Evolutionary conservation across 2,113 vertebrate species (phyloP).

Genomic region (Morone chrysops): DNA sequence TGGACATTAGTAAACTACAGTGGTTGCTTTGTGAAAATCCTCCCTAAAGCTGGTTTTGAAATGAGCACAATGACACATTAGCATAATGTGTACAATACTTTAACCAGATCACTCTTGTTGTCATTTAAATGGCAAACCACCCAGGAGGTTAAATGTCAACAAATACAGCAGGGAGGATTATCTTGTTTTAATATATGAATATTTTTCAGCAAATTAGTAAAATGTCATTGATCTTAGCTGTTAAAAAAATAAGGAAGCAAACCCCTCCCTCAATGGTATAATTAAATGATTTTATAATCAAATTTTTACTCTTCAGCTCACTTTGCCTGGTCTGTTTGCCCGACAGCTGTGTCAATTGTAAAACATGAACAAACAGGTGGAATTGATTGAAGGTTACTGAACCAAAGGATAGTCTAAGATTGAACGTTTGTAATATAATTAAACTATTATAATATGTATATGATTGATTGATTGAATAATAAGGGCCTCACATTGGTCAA

Average conservation of each 20-base stretch:
- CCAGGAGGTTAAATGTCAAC: background rate
- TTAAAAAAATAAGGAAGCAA: background rate
- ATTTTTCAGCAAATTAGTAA: too few relatives aligned
- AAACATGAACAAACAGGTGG: background rate
- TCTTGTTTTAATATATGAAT: too few relatives aligned
- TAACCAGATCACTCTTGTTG: background rate
- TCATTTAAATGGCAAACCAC: background rate
- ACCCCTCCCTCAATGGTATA: background rate
- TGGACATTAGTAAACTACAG: constrained; percentile 10
- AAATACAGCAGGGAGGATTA: background rate
- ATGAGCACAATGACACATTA: background rate
- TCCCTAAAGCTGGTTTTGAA: constrained; percentile 10
- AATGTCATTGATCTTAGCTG: background rate
- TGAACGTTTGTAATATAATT: background rate
- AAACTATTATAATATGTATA: background rate
- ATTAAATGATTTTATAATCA: background rate
- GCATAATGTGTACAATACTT: constrained; percentile 18
- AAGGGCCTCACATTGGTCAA: too few relatives aligned
- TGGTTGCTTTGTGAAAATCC: constrained; percentile 8
- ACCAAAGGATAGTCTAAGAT: background rate
- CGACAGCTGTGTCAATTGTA: background rate
- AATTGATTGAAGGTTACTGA: background rate
- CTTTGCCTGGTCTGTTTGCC: background rate
- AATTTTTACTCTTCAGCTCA: background rate
- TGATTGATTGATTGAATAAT: background rate